phyloP scores from a whole-genome alignment of 2,797 vertebrate genomes.

The Scolopax bukidnonensis region DNA sequence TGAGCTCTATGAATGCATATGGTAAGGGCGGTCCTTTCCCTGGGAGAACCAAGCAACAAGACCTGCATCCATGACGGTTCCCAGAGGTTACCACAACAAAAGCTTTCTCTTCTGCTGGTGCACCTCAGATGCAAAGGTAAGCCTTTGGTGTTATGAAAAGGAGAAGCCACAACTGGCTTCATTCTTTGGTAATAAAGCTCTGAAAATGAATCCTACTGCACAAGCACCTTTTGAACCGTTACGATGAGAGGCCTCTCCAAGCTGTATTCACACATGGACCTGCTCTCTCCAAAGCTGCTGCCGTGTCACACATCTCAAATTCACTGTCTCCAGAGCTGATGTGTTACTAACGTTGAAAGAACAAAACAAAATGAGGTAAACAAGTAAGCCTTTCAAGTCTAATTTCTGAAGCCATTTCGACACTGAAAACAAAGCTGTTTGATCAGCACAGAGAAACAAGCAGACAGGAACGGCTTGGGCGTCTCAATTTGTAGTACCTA shows the following conservation, averaged over 20 bases:
- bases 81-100: not conserved
- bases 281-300: not conserved
- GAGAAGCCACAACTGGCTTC: not conserved
- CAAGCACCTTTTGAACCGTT: not conserved
- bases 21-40: not conserved
- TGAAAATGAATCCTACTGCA: not conserved
- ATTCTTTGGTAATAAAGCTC: not conserved
- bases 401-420: constrained; percentile 23
- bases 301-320: not conserved
- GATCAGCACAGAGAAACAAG: not conserved
- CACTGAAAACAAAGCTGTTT: not conserved
- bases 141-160: not conserved
- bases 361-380: constrained; percentile 13
- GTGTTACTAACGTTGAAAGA: constrained; percentile 11
- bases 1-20: not conserved
- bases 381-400: constrained; percentile 26
- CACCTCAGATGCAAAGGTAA: not conserved
- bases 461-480: not conserved
- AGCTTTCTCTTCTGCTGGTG: not conserved
- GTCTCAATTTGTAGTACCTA: not conserved
- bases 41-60: not conserved
- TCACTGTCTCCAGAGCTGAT: not conserved
- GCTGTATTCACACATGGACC: not conserved
- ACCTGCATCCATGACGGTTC: not conserved
- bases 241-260: not conserved